Conservation (phyloP, 2,888 invertebrate species). For the Protonemura montana region DNA sequence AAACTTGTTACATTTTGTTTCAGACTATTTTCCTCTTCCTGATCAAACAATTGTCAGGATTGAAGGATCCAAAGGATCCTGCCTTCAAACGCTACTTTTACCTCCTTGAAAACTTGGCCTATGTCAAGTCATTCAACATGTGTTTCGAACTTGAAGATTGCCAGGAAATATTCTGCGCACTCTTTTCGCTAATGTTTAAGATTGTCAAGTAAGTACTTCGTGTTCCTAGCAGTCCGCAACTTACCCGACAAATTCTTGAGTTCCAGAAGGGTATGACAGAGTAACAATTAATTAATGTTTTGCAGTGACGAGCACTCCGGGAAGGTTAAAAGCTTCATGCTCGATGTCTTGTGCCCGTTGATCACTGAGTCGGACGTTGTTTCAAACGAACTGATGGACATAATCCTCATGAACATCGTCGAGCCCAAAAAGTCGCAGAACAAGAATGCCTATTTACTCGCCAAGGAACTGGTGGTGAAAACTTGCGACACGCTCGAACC, state of each 20-base stretch:
- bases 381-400: conserved; percentile 91
- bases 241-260: too few relatives aligned
- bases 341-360: conserved; percentile 92
- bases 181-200: conserved; percentile 93
- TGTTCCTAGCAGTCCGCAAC: neutral
- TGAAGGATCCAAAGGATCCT: conserved; percentile 95
- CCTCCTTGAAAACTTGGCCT: conserved; percentile 93
- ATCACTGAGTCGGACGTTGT: conserved; percentile 96
- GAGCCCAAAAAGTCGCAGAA: conserved; percentile 91
- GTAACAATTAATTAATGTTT: too few relatives aligned
- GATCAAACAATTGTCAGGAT: conserved; percentile 90
- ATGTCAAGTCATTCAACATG: conserved; percentile 98
- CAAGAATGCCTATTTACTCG: conserved; percentile 88
- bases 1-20: conserved; percentile 53
- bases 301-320: conserved; percentile 91
- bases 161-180: conserved; percentile 93
- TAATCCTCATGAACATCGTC: conserved; percentile 91
- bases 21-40: conserved; percentile 92
- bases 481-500: conserved; percentile 92
- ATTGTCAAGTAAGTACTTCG: conserved; percentile 85
- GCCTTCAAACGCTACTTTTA: conserved; percentile 98
- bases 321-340: conserved; percentile 96
- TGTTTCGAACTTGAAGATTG: conserved; percentile 97
- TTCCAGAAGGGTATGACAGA: too few relatives aligned
- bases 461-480: conserved; percentile 90